Conservation (phyloP, 2,797 vertebrate species). For the Scolopax rusticola region DNA sequence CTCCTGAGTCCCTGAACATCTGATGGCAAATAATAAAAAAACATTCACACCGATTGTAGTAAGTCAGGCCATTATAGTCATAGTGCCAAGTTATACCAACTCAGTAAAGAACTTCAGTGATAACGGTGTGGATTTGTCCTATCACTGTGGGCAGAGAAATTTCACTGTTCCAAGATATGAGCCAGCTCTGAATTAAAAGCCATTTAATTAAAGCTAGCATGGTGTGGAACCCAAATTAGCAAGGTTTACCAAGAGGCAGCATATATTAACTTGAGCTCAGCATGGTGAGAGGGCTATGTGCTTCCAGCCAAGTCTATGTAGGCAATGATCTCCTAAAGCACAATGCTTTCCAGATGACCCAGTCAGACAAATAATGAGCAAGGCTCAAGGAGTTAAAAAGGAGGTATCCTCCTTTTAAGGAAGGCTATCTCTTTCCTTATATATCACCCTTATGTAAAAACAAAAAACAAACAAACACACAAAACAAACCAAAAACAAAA, state of each 20-base stretch:
- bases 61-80: neutral
- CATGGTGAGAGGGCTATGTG: neutral
- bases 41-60: neutral
- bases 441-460: fast-evolving
- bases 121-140: neutral
- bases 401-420: neutral
- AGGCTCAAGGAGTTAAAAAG: neutral
- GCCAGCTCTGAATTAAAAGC: constrained; percentile 5
- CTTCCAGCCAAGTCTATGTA: neutral
- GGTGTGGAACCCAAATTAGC: constrained; percentile 28
- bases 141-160: neutral
- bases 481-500: neutral
- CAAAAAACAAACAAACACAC: neutral
- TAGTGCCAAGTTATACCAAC: neutral
- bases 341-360: neutral
- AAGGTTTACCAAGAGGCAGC: constrained; percentile 11
- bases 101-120: neutral
- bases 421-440: neutral
- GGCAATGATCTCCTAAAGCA: neutral
- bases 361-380: neutral
- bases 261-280: neutral
- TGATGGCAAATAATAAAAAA: neutral
- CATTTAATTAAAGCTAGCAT: constrained; percentile 51
- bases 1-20: neutral
- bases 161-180: constrained; percentile 23